A percentile compares a stretch with the other conserved stretches of the same genome.
Evolutionary conservation across 2,113 vertebrate species (phyloP).

Genomic region (Copsychus sechellarum): DNA sequence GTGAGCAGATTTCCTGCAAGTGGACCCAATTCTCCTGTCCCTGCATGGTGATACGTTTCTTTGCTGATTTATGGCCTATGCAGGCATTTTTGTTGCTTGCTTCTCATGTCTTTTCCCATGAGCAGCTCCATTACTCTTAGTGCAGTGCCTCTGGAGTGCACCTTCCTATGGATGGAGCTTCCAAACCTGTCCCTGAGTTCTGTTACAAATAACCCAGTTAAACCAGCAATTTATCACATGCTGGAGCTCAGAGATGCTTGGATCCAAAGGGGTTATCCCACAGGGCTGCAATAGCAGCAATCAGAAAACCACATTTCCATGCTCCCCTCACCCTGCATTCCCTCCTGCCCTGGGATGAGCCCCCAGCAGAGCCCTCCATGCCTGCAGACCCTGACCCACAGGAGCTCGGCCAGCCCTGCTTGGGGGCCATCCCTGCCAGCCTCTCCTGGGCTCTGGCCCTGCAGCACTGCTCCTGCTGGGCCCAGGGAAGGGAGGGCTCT

Average conservation of each 20-base stretch:
- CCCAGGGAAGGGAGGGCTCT: background rate
- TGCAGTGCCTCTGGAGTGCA: background rate
- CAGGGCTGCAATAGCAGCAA: background rate
- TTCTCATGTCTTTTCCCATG: background rate
- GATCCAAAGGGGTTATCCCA: background rate
- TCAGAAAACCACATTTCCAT: background rate
- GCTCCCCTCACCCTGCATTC: background rate
- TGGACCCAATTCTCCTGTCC: background rate
- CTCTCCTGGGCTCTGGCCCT: background rate
- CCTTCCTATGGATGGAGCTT: background rate
- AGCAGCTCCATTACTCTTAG: background rate
- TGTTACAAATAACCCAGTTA: background rate
- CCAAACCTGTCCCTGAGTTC: background rate
- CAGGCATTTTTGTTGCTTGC: background rate
- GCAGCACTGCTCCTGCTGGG: background rate
- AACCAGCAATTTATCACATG: background rate
- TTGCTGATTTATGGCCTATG: background rate
- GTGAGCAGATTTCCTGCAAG: background rate
- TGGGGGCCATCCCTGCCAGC: background rate
- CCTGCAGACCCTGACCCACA: background rate
- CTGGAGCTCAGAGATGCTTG: background rate
- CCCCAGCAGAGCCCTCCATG: accelerated
- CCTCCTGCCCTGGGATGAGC: background rate
- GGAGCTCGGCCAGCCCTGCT: background rate
- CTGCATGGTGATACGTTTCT: background rate